Conservation (phyloP, 1,140 invertebrate genomes). For the Drosophila bifasciata region DNA sequence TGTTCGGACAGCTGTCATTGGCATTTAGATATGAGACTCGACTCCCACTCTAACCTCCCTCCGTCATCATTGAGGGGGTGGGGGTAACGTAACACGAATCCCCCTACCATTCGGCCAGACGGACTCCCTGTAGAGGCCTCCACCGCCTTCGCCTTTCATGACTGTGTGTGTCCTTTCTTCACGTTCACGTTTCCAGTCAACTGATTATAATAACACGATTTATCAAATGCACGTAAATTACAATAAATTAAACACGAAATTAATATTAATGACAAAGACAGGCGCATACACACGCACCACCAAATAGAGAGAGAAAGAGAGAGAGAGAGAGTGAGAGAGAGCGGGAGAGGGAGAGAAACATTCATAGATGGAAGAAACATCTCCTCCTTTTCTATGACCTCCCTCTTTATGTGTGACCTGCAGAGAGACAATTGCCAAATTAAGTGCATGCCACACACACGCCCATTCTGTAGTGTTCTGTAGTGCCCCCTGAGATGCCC, state of each 20-base stretch:
- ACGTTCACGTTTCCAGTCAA: conserved; percentile 47
- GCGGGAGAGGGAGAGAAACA: background rate
- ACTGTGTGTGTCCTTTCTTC: conserved; percentile 27
- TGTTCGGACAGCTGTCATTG: conserved; percentile 27
- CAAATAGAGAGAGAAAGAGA: background rate
- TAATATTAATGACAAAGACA: conserved; percentile 77
- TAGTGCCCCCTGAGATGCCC: too few relatives aligned
- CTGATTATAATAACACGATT: conserved; percentile 80
- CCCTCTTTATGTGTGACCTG: background rate
- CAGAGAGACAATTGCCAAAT: conserved; percentile 75
- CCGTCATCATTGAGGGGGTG: background rate
- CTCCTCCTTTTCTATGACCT: too few relatives aligned
- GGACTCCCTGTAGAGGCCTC: too few relatives aligned
- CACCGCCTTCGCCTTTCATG: too few relatives aligned
- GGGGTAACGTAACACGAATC: too few relatives aligned
- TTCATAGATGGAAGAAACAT: conserved; percentile 2
- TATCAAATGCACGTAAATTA: conserved; percentile 82
- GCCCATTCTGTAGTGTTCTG: conserved; percentile 2
- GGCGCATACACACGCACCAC: conserved; percentile 30
- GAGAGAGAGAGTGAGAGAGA: too few relatives aligned
- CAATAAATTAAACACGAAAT: conserved; percentile 81
- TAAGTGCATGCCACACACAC: conserved; percentile 67
- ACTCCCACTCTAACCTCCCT: background rate
- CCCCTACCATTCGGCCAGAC: too few relatives aligned
- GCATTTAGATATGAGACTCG: conserved; percentile 20